Evolutionary conservation across 2,797 vertebrate species (phyloP).

Genomic region (Arctocebus calabarensis): DNA sequence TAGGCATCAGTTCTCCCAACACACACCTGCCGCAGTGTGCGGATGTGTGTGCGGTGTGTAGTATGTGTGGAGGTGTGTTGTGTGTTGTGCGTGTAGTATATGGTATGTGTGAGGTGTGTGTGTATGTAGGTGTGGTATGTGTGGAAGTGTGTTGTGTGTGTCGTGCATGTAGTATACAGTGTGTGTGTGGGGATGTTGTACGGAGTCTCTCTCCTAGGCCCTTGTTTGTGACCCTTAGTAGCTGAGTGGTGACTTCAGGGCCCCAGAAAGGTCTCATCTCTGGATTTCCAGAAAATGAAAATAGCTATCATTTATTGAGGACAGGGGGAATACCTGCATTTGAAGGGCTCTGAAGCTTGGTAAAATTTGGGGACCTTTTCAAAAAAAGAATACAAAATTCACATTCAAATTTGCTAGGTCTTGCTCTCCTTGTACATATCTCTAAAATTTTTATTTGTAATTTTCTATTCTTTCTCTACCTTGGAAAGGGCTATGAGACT

Average conservation of each 20-base stretch:
- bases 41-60: not conserved
- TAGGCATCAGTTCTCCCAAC: no score
- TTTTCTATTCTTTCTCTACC: not conserved
- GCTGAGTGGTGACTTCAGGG: not conserved
- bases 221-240: not conserved
- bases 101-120: no score
- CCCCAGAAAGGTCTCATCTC: not conserved
- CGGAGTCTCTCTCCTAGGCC: not conserved
- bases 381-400: not conserved
- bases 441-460: not conserved
- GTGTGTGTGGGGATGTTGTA: rapidly evolving
- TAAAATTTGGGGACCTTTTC: not conserved
- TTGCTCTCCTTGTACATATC: no score
- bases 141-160: no score
- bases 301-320: not conserved
- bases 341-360: not conserved
- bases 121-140: no score
- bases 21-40: not conserved
- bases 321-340: not conserved
- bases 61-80: no score
- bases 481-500: not conserved
- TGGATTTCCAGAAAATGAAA: not conserved
- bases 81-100: no score
- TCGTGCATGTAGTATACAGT: no score
- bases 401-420: not conserved